phyloP scores from a whole-genome alignment of 2,113 vertebrate species.

The Paratilapia polleni region DNA sequence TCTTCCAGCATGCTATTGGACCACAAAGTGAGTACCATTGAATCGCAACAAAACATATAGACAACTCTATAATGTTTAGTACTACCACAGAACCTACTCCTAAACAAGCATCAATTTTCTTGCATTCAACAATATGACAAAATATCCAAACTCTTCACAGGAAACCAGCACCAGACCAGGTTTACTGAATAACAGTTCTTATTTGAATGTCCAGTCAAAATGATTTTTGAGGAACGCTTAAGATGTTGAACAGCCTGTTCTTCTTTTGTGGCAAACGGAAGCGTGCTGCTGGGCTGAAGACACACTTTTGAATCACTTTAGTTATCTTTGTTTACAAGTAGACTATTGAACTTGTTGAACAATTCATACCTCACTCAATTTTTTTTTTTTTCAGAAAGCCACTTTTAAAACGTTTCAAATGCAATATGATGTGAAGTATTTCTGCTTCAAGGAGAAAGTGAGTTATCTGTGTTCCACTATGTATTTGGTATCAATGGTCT shows the following conservation, averaged over 20 bases:
- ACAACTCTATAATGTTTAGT: background rate
- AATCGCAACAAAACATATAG: background rate
- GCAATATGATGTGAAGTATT: background rate
- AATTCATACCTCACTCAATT: background rate
- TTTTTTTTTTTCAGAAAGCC: background rate
- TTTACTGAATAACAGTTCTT: conserved; percentile 26
- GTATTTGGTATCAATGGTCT: background rate
- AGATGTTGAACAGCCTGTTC: conserved; percentile 32
- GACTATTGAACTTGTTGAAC: background rate
- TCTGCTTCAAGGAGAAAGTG: background rate
- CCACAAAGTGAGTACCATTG: background rate
- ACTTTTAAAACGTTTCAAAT: background rate
- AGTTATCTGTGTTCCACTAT: background rate
- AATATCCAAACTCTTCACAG: background rate
- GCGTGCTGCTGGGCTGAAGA: conserved; percentile 25
- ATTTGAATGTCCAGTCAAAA: conserved; percentile 17
- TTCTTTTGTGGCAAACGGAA: conserved; percentile 39
- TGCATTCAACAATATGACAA: background rate
- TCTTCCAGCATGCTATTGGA: background rate
- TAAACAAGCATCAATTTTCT: background rate
- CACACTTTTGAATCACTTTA: conserved; percentile 37
- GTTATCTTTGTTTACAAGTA: conserved; percentile 23
- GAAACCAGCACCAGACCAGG: background rate
- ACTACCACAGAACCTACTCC: background rate
- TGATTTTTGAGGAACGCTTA: conserved; percentile 20